Conservation (phyloP, 2,113 vertebrate genomes). For the Hemibagrus wyckioides region DNA sequence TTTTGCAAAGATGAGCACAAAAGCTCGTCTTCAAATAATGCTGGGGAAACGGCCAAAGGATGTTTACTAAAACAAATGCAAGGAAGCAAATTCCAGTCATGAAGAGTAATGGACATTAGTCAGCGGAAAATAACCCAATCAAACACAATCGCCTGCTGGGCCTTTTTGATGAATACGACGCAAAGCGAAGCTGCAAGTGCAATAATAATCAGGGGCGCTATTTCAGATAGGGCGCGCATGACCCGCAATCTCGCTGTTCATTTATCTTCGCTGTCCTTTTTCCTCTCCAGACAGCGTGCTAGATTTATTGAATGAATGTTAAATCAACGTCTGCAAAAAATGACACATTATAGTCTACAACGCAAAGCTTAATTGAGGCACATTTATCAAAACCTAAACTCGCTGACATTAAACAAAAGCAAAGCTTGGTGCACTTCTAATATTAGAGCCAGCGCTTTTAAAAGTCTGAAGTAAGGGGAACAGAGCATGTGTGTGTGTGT, state of each 20-base stretch:
- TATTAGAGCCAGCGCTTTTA: slow-evolving; percentile 9
- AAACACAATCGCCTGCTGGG: slow-evolving; percentile 25
- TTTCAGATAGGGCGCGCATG: slow-evolving; percentile 26
- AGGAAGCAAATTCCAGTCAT: slow-evolving; percentile 38
- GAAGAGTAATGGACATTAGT: slow-evolving; percentile 55
- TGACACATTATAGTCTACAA: slow-evolving; percentile 29
- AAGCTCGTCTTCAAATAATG: not conserved
- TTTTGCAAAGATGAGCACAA: not conserved
- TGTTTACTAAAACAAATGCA: slow-evolving; percentile 45
- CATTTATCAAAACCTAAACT: slow-evolving; percentile 43
- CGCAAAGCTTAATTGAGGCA: slow-evolving; percentile 26
- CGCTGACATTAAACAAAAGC: slow-evolving; percentile 30
- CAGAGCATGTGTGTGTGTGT: not conserved
- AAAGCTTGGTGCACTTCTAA: slow-evolving; percentile 15
- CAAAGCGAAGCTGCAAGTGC: slow-evolving; percentile 5
- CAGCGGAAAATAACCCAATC: slow-evolving; percentile 55
- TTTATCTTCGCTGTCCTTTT: slow-evolving; percentile 27
- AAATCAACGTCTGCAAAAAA: slow-evolving; percentile 33
- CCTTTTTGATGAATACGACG: slow-evolving; percentile 43
- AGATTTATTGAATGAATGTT: slow-evolving; percentile 40
- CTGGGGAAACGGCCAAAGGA: slow-evolving; percentile 19
- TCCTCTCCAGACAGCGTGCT: not conserved
- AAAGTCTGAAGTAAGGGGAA: slow-evolving; percentile 17
- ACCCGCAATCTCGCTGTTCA: slow-evolving; percentile 33
- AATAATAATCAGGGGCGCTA: slow-evolving; percentile 32